phyloP scores from a whole-genome alignment of 2,797 vertebrate genomes.

The Mycteria americana region DNA sequence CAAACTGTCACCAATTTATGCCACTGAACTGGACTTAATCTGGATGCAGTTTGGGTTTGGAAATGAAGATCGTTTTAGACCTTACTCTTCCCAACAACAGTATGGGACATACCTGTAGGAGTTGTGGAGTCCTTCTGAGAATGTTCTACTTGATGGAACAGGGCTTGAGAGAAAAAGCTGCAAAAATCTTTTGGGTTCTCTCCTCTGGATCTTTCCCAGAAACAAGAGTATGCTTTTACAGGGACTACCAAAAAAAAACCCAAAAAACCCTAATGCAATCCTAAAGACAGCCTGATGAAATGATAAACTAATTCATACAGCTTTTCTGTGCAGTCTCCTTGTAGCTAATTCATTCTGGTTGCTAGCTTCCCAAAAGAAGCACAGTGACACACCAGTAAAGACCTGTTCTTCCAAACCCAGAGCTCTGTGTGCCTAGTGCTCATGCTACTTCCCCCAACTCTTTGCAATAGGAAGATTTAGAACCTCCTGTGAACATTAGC shows the following conservation, averaged over 20 bases:
- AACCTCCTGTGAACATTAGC: neutral
- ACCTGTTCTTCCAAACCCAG: neutral
- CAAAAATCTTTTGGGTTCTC: neutral
- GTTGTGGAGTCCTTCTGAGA: neutral
- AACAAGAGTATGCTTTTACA: neutral
- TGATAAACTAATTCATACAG: neutral
- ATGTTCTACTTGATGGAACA: neutral
- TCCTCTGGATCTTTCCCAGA: neutral
- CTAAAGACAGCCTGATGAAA: neutral
- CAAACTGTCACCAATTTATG: neutral
- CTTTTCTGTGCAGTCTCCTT: neutral
- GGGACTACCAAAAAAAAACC: neutral
- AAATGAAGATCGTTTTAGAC: neutral
- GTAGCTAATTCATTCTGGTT: neutral
- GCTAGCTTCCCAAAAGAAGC: neutral
- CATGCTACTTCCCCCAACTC: neutral
- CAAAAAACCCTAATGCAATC: neutral
- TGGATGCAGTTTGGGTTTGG: neutral
- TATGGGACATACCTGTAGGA: fast-evolving
- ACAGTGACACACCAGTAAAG: neutral
- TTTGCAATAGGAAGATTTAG: neutral
- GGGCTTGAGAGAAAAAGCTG: neutral
- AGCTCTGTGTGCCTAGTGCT: neutral
- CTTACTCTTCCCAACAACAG: neutral
- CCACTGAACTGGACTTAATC: neutral